Percentiles rank a stretch among this genome's conserved stretches.
These are phyloP conservation scores for Triplophysa tibetana DNA, from an alignment of 2,113 vertebrate genomes.

Conservation along the genomic window DNA sequence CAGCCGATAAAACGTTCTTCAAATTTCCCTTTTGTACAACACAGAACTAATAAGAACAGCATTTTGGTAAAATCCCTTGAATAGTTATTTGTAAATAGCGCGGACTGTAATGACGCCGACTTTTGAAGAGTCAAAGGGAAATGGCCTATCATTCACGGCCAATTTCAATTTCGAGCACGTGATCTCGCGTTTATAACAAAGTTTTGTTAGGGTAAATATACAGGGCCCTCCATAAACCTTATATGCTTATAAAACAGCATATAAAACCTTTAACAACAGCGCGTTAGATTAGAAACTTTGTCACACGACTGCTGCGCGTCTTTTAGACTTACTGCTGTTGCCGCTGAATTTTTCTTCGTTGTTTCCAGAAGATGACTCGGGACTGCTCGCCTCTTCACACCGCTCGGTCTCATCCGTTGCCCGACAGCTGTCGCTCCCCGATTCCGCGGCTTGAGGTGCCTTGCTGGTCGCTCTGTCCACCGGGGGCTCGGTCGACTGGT, in stretches of 20 bases:
- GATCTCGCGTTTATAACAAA: slow-evolving; percentile 97
- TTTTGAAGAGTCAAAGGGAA: slow-evolving; percentile 59
- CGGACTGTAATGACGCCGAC: slow-evolving; percentile 29
- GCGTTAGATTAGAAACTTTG: slow-evolving; percentile 82
- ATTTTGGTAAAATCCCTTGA: not conserved
- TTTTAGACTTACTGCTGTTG: slow-evolving; percentile 91
- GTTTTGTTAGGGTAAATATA: slow-evolving; percentile 98
- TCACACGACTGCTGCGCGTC: slow-evolving; percentile 77
- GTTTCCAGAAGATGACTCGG: slow-evolving; percentile 93
- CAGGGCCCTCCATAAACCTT: slow-evolving; percentile 97
- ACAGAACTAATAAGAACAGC: not conserved
- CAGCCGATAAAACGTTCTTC: not conserved
- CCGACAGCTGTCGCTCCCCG: slow-evolving; percentile 83
- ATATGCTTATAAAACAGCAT: slow-evolving; percentile 99
- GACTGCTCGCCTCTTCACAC: slow-evolving; percentile 87
- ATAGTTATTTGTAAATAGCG: not conserved
- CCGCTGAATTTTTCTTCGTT: slow-evolving; percentile 89
- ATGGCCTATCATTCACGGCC: slow-evolving; percentile 93
- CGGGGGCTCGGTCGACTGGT: slow-evolving; percentile 77
- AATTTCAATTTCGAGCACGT: slow-evolving; percentile 99
- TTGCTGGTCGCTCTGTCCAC: slow-evolving; percentile 81
- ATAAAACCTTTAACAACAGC: slow-evolving; percentile 98
- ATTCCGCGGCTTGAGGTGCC: slow-evolving; percentile 76
- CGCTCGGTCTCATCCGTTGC: slow-evolving; percentile 77
- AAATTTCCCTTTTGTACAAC: not conserved